A percentile compares a stretch with the other conserved stretches of the same genome.
Conservation (phyloP, 2,797 vertebrate genomes). For the Benthosema pterotum region DNA sequence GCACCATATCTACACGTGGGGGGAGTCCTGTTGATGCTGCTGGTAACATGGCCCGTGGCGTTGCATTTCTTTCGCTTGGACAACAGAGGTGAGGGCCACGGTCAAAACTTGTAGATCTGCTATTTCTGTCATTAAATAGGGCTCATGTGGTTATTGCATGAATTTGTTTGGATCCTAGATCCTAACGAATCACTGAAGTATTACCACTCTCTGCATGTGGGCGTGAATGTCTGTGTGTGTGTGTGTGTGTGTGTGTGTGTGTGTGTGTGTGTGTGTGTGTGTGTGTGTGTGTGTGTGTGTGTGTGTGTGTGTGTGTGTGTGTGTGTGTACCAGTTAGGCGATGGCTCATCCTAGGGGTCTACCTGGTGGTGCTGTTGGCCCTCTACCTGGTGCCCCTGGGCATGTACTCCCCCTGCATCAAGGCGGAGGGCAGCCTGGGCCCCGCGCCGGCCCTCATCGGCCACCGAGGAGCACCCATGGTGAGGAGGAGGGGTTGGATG, state of each 20-base stretch:
- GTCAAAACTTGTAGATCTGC: no score
- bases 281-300: no score
- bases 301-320: background rate
- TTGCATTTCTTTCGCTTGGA: conserved; percentile 82
- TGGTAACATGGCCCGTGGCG: conserved; percentile 88
- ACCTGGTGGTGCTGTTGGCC: conserved; percentile 80
- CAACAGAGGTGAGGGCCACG: conserved; percentile 80
- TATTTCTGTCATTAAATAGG: no score
- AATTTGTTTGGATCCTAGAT: no score
- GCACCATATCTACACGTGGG: conserved; percentile 88
- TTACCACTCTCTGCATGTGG: no score
- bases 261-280: no score
- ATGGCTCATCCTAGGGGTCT: conserved; percentile 76
- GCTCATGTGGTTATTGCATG: no score
- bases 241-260: no score
- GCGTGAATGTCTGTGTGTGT: no score
- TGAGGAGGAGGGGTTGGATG: conserved; percentile 65
- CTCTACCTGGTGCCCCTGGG: conserved; percentile 89
- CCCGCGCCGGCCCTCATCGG: conserved; percentile 86
- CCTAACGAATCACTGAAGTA: no score
- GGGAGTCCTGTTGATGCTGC: conserved; percentile 81
- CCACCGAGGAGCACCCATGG: conserved; percentile 93
- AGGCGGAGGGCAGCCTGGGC: conserved; percentile 80
- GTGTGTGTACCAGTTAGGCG: conserved; percentile 76
- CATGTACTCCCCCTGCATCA: conserved; percentile 90